Conservation (phyloP, 2,113 vertebrate genomes). For the Lophura nycthemera region DNA sequence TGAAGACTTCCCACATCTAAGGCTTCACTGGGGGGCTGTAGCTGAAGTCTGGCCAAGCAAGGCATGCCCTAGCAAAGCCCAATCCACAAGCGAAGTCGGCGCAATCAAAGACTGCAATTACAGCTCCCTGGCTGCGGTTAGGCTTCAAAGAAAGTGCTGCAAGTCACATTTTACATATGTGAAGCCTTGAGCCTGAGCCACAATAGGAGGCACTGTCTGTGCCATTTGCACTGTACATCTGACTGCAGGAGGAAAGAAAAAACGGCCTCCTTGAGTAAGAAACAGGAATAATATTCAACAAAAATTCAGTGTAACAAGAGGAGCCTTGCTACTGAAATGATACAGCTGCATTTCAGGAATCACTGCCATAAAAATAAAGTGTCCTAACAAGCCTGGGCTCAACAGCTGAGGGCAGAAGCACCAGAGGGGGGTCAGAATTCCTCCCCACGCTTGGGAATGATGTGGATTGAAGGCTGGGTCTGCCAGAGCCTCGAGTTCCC, state of each 20-base stretch:
- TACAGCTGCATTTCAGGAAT: background rate
- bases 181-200: slow-evolving; percentile 61
- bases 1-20: slow-evolving; percentile 90
- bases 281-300: background rate
- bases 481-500: accelerated
- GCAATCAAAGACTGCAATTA: slow-evolving; percentile 90
- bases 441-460: accelerated
- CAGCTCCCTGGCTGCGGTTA: slow-evolving; percentile 85
- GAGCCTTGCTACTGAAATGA: background rate
- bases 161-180: slow-evolving; percentile 79
- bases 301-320: background rate
- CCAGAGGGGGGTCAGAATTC: background rate
- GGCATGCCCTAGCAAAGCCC: slow-evolving; percentile 76
- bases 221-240: slow-evolving; percentile 30
- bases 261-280: background rate
- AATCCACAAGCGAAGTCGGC: slow-evolving; percentile 77
- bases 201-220: slow-evolving; percentile 52
- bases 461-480: background rate
- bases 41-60: slow-evolving; percentile 80
- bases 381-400: background rate
- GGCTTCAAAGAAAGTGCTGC: slow-evolving; percentile 88
- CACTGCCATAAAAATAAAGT: background rate
- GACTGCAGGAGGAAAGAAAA: slow-evolving; percentile 2
- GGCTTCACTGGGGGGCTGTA: slow-evolving; percentile 83
- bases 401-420: background rate